Conservation (phyloP, 2,113 vertebrate species). For the Hirundichthys speculiger region DNA sequence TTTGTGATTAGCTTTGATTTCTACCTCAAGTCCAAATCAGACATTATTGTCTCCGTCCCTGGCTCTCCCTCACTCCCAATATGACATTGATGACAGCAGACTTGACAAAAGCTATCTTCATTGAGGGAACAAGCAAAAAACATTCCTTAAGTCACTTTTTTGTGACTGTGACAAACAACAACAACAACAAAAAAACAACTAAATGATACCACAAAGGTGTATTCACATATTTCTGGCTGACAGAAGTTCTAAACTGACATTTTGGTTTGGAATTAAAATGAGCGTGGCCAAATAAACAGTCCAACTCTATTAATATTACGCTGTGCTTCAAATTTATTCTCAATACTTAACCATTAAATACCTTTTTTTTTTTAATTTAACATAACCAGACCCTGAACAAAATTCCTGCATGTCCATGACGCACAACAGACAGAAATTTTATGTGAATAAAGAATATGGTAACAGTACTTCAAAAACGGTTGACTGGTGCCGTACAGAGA, state of each 20-base stretch:
- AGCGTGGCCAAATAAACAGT: too few relatives aligned
- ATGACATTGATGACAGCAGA: constrained; percentile 76
- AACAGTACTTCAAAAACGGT: too few relatives aligned
- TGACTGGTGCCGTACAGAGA: too few relatives aligned
- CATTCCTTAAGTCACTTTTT: constrained; percentile 27
- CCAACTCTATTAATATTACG: too few relatives aligned
- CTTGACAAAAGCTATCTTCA: constrained; percentile 26
- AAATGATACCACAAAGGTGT: too few relatives aligned
- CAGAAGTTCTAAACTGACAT: too few relatives aligned
- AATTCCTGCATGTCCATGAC: neutral
- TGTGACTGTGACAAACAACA: neutral
- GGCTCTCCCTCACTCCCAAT: constrained; percentile 43
- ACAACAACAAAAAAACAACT: too few relatives aligned
- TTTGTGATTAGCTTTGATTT: constrained; percentile 86
- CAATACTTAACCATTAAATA: too few relatives aligned
- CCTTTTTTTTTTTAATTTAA: too few relatives aligned
- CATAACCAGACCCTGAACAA: neutral
- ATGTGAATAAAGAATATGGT: neutral
- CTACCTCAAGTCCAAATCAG: constrained; percentile 77
- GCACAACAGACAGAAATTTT: neutral
- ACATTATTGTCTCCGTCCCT: constrained; percentile 73
- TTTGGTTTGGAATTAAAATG: too few relatives aligned
- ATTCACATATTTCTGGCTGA: too few relatives aligned
- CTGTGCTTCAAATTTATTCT: too few relatives aligned
- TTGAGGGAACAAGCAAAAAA: constrained; percentile 5